phyloP scores from a whole-genome alignment of 2,797 vertebrate species.

The Myotis findleyi region DNA sequence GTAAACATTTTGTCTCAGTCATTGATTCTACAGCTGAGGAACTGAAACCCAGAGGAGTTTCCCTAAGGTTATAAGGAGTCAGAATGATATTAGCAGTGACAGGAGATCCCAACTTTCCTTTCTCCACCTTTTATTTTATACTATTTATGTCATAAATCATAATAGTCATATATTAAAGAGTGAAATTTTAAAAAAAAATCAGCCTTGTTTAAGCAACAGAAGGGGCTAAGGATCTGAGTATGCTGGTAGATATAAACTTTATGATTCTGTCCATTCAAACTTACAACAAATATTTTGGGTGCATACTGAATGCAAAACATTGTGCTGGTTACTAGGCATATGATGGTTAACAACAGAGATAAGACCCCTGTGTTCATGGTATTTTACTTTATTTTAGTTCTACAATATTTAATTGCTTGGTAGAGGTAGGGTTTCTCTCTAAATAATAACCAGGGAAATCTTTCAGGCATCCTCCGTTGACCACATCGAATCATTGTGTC shows the following conservation, averaged over 20 bases:
- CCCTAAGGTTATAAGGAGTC: neutral
- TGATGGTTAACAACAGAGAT: neutral
- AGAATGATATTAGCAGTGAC: neutral
- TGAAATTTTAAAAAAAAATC: conserved; percentile 21
- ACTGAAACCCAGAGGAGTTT: neutral
- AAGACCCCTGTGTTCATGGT: neutral
- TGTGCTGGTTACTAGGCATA: neutral
- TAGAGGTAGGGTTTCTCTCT: neutral
- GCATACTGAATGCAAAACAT: neutral
- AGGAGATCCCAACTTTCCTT: neutral
- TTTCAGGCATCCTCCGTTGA: neutral
- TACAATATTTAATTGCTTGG: neutral
- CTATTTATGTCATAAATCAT: neutral
- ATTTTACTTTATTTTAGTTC: neutral
- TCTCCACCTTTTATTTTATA: neutral
- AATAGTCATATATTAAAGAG: neutral
- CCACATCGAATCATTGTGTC: neutral
- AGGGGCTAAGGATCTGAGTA: neutral
- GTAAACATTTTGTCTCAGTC: neutral
- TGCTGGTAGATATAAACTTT: neutral
- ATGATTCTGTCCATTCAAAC: neutral
- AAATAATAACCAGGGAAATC: neutral
- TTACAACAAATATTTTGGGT: neutral
- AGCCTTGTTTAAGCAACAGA: neutral
- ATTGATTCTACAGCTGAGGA: neutral